Evolutionary conservation across 2,113 vertebrate species (phyloP).

Genomic region (Brachionichthys hirsutus): DNA sequence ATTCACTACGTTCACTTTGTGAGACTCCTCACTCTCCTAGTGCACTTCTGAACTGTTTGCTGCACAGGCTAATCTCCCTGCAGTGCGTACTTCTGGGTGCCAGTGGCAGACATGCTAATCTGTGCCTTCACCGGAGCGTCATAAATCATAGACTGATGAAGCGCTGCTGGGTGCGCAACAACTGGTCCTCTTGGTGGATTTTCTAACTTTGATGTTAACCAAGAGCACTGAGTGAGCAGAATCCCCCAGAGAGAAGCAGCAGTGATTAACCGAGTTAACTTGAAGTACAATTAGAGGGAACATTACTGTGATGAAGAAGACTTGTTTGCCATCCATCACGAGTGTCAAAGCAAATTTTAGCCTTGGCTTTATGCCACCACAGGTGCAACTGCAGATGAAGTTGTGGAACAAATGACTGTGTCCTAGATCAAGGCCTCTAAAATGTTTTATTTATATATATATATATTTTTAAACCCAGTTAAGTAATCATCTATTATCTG

Average conservation of each 20-base stretch:
- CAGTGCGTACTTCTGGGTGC: slow-evolving; percentile 47
- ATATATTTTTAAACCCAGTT: slow-evolving; percentile 1
- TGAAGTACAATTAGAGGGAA: slow-evolving; percentile 32
- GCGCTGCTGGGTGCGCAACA: slow-evolving; percentile 42
- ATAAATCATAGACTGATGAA: slow-evolving; percentile 56
- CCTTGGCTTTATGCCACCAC: slow-evolving; percentile 29
- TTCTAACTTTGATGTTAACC: slow-evolving; percentile 48
- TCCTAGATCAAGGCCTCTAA: slow-evolving; percentile 25
- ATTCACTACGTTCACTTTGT: slow-evolving; percentile 49
- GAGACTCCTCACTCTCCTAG: slow-evolving; percentile 38
- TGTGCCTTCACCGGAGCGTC: slow-evolving; percentile 34
- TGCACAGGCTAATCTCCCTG: slow-evolving; percentile 58
- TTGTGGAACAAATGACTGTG: slow-evolving; percentile 22
- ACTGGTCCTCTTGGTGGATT: slow-evolving; percentile 25
- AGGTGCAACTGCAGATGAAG: slow-evolving; percentile 36
- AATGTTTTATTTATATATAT: background rate
- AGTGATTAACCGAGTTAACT: slow-evolving; percentile 39
- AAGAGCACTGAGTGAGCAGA: slow-evolving; percentile 18
- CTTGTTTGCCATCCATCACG: slow-evolving; percentile 45
- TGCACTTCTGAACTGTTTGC: slow-evolving; percentile 46
- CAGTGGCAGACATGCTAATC: slow-evolving; percentile 54
- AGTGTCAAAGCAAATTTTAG: slow-evolving; percentile 35
- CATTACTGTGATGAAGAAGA: slow-evolving; percentile 29
- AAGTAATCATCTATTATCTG: background rate
- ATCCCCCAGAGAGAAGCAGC: slow-evolving; percentile 22